Conservation (phyloP, 2,113 vertebrate species). For the Hucho hucho region DNA sequence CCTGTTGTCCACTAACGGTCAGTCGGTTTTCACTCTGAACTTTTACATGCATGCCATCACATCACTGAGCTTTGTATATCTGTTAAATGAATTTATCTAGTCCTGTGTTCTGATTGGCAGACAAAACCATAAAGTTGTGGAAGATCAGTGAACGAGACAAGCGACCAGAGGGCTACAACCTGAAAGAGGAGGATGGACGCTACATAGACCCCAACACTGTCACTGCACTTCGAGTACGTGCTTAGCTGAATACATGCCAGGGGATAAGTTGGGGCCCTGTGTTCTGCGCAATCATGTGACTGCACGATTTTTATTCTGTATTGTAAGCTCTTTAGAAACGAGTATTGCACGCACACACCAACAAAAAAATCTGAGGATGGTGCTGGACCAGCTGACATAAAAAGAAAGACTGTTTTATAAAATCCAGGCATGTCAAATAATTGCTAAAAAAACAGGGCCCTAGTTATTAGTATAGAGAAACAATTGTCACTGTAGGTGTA, state of each 20-base stretch:
- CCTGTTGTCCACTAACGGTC: slow-evolving; percentile 96
- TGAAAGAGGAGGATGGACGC: slow-evolving; percentile 79
- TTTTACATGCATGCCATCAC: not conserved
- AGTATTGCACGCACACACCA: no score
- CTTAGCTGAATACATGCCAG: not conserved
- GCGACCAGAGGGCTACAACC: slow-evolving; percentile 95
- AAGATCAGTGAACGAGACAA: slow-evolving; percentile 99
- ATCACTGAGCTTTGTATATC: not conserved
- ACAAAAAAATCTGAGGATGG: no score
- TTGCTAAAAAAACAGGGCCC: no score
- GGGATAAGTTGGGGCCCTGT: not conserved
- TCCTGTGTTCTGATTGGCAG: slow-evolving; percentile 59
- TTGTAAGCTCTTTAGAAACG: no score
- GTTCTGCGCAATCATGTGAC: not conserved
- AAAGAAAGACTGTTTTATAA: no score
- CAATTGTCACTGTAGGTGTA: not conserved
- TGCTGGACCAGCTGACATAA: no score
- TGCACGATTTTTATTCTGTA: no score
- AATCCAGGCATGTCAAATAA: no score
- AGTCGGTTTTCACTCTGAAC: slow-evolving; percentile 40
- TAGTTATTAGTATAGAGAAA: not conserved
- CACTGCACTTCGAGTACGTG: slow-evolving; percentile 69
- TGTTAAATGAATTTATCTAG: not conserved
- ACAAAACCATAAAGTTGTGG: slow-evolving; percentile 99
- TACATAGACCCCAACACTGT: slow-evolving; percentile 73